Base-by-base conservation (phyloP, 2,797 vertebrate species). In the Ara ararauna region DNA sequence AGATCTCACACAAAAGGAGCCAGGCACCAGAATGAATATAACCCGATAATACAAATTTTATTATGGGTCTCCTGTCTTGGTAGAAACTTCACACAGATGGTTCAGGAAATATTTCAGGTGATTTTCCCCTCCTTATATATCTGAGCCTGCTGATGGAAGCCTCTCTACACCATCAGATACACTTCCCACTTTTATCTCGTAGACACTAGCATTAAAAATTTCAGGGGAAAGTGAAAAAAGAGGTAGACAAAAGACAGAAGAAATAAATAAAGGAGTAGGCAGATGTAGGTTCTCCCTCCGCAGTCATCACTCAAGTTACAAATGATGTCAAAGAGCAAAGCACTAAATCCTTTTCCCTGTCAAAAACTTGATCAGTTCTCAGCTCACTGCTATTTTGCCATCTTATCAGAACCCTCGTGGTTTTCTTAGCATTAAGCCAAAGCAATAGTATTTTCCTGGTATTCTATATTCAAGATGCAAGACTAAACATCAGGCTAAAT, bases 401-500 rank as follows among this genome's bases (percentile, higher is more conserved):
- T 26, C 36, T 42, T 45, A 66, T 18, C 30, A 56, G 42, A 90
- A 70, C 11, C 9, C 16, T 60, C 7, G 3, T 0, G 2, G 38
- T 83, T 85, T 77, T 48, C 75, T 64, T 8, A 58, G 45, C 3
- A 3, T 11, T 34, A 75, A 80, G 19, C 4, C 1, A 2, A 80
- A 71, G 58, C 34, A 40, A 44, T 18, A 67, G 42, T 79, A 76
- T 90, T 88, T 88, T 90, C 50, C 54, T 54, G 65, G 45, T 34
- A 11, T 73, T 61, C 44, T 44, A 12, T 45, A 67, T n/a, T 73
- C 38, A 81, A 88, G 45, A 72, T 7, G 1, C 36, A 71, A 70
- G 76, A 38, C 76, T 36, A 88, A 91, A 78, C 38, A 87, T 34
- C 74, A 61, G 34, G 48, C 61, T 89, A 87, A 92, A 94, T 74